phyloP scores from a whole-genome alignment of 2,888 invertebrate species.

The Pediacus dermestoides region DNA sequence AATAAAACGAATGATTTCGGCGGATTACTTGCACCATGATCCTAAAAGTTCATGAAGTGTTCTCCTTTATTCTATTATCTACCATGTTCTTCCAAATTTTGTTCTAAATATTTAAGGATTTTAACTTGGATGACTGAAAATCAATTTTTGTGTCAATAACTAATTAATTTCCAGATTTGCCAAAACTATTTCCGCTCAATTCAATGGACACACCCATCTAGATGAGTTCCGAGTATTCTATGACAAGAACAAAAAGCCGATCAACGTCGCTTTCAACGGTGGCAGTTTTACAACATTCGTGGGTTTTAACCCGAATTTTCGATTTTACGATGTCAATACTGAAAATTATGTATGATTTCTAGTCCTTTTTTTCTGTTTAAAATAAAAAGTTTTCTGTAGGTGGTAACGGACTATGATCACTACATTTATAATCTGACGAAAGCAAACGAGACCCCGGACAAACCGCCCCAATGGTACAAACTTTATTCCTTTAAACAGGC shows the following conservation, averaged over 20 bases:
- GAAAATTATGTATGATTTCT: conserved; percentile 24
- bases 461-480: conserved; percentile 66
- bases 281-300: conserved; percentile 78
- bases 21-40: too few relatives aligned
- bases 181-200: conserved; percentile 76
- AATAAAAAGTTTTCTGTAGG: conserved; percentile 16
- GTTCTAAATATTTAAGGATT: too few relatives aligned
- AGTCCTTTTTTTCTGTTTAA: conserved; percentile 1
- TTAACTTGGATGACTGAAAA: too few relatives aligned
- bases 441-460: conserved; percentile 58
- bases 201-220: conserved; percentile 77
- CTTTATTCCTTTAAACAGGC: conserved; percentile 69
- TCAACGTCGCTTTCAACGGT: conserved; percentile 75
- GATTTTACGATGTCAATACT: conserved; percentile 31
- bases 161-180: conserved; percentile 56
- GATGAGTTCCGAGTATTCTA: conserved; percentile 73
- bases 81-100: too few relatives aligned
- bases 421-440: conserved; percentile 72
- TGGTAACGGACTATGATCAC: conserved; percentile 22
- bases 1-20: too few relatives aligned
- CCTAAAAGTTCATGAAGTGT: too few relatives aligned
- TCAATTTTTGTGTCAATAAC: not conserved
- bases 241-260: too few relatives aligned
- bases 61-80: too few relatives aligned
- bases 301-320: conserved; percentile 58